phyloP scores from a whole-genome alignment of 2,113 vertebrate genomes.

The Phylloscopus trochilus region DNA sequence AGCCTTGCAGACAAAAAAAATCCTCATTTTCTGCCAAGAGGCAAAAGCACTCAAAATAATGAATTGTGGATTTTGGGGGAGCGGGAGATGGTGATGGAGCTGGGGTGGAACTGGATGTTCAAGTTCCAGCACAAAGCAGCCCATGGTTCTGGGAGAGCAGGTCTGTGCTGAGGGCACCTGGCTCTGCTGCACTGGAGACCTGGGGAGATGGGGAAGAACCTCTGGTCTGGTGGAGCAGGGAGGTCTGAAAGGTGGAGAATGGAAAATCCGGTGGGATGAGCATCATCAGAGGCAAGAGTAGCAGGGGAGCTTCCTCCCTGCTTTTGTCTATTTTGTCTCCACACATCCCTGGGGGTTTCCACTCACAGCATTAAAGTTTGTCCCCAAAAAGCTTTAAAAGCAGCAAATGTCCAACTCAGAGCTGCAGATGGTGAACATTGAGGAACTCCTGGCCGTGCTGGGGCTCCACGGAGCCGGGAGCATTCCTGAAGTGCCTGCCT shows the following conservation, averaged over 20 bases:
- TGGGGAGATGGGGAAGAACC: not conserved
- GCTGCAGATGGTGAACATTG: rapidly evolving
- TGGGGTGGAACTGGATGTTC: not conserved
- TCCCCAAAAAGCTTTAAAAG: not conserved
- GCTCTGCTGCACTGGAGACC: not conserved
- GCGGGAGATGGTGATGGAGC: not conserved
- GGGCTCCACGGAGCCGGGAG: rapidly evolving
- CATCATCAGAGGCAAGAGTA: not conserved
- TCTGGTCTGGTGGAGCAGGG: not conserved
- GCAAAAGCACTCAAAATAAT: not conserved
- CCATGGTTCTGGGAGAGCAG: not conserved
- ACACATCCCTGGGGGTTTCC: not conserved
- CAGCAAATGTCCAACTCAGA: rapidly evolving
- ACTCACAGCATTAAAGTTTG: not conserved
- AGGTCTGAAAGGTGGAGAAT: not conserved
- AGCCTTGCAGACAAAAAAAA: not conserved
- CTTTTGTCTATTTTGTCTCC: not conserved
- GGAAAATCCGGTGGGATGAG: not conserved
- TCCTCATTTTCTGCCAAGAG: not conserved
- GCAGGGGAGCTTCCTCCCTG: not conserved
- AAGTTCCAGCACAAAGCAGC: not conserved
- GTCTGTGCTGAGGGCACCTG: not conserved
- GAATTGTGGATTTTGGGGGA: not conserved
- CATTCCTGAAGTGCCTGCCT: not conserved
- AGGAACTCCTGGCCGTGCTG: not conserved